These are phyloP conservation scores for Eulemur rubriventer DNA, from an alignment of 2,797 vertebrate species.

Conservation along the genomic window DNA sequence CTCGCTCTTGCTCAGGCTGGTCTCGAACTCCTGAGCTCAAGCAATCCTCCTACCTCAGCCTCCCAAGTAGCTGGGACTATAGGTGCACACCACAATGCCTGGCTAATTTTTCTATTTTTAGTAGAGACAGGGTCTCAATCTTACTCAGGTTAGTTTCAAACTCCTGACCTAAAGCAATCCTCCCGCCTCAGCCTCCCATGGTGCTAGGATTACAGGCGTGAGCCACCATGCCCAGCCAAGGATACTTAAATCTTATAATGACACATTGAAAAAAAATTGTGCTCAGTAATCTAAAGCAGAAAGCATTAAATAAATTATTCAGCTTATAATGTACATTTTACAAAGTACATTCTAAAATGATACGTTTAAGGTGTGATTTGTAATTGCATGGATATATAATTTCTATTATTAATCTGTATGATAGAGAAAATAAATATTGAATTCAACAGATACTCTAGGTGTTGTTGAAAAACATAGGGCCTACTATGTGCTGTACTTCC, in stretches of 20 bases:
- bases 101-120: too few species aligned
- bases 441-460: not conserved
- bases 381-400: not conserved
- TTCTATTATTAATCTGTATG: not conserved
- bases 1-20: too few species aligned
- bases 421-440: not conserved
- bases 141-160: too few species aligned
- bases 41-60: too few species aligned
- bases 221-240: too few species aligned
- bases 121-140: too few species aligned
- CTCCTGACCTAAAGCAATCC: too few species aligned
- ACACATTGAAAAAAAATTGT: not conserved
- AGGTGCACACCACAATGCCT: too few species aligned
- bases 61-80: too few species aligned
- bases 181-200: too few species aligned
- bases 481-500: not conserved
- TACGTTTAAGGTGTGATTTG: not conserved
- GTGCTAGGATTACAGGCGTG: too few species aligned
- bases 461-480: not conserved
- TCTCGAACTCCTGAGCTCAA: too few species aligned
- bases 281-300: not conserved
- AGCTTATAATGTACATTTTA: not conserved
- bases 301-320: not conserved
- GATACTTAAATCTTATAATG: not conserved
- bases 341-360: conserved; percentile 4